Base-by-base conservation (phyloP, 2,888 invertebrate species). In the Caenorhabditis sp. region DNA sequence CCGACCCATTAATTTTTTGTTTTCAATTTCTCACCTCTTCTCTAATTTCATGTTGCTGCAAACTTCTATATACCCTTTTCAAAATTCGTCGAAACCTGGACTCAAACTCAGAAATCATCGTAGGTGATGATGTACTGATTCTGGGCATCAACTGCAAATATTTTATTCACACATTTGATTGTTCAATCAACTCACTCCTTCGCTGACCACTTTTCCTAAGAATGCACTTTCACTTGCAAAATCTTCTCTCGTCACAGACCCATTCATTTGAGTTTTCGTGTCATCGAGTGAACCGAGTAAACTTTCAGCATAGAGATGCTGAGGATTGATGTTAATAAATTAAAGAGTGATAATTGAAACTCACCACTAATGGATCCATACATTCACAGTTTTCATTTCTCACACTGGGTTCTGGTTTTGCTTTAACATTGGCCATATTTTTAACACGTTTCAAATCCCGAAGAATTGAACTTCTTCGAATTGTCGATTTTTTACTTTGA, bases 1-100 rank as follows among this genome's bases (percentile, higher is more conserved):
- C n/a, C 17, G 12, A 31, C 31, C 31, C 31, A n/a, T n/a, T n/a
- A n/a, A 6, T 36, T 58, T 59, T 59, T n/a, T 17, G 8, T 37
- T 17, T 26, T 37, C 1, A 10, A 51, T 51, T 6, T 23, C 23
- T 26, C 24, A 86, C 83, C 75, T 86, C 86, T 61, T 86, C 86
- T 24, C 87, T 66, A 14, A 85, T 85, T 67, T 87, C 87, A 64
- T 84, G 83, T 58, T 85, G 86, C 43, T 87, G 86, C 36, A 87
- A 76, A 65, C 83, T 83, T 43, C 86, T 70, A 60, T 86, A 87
- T 55, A 86, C 82, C 54, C 85, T 71, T 64, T 86, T 86, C 51
- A 87, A 73, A 69, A 88, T 86, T 49, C 72, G 68, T 49, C 82
- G 64, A 63, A 87, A 87, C 37, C 83, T 65, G 8, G 81, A 81